phyloP scores from a whole-genome alignment of 1,140 invertebrate genomes.

The Chlorops oryzae region DNA sequence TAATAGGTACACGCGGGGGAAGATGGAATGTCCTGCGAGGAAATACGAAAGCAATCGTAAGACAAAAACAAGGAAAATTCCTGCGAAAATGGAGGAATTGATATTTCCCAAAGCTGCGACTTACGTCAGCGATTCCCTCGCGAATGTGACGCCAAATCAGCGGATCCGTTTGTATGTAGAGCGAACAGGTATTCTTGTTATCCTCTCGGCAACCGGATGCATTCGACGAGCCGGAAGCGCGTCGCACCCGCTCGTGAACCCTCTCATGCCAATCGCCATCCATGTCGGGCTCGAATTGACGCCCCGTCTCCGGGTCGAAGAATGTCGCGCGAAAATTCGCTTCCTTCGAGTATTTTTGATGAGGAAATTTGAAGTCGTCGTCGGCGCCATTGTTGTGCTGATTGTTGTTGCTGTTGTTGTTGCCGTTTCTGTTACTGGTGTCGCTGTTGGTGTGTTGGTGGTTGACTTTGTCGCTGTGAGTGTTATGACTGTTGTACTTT shows the following conservation, averaged over 20 bases:
- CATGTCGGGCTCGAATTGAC: constrained; percentile 22
- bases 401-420: constrained; percentile 23
- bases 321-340: constrained; percentile 41
- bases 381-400: constrained; percentile 15
- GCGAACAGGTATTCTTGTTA: constrained; percentile 80
- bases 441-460: constrained; percentile 4
- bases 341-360: constrained; percentile 48
- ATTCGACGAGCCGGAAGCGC: constrained; percentile 47
- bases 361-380: constrained; percentile 44
- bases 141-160: constrained; percentile 91
- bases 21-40: too few species aligned
- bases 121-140: constrained; percentile 62
- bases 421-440: background rate
- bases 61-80: too few species aligned
- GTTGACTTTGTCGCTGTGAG: constrained; percentile 5
- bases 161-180: constrained; percentile 97
- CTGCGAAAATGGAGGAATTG: too few species aligned
- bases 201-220: constrained; percentile 58
- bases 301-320: constrained; percentile 40
- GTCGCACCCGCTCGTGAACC: constrained; percentile 43
- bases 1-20: too few species aligned
- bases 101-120: too few species aligned
- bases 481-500: too few species aligned
- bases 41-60: too few species aligned
- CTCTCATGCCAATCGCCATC: constrained; percentile 36